A percentile compares a stretch with the other conserved stretches of the same genome.
Conservation (phyloP, 2,888 invertebrate species). For the Podabrus alpinus region DNA sequence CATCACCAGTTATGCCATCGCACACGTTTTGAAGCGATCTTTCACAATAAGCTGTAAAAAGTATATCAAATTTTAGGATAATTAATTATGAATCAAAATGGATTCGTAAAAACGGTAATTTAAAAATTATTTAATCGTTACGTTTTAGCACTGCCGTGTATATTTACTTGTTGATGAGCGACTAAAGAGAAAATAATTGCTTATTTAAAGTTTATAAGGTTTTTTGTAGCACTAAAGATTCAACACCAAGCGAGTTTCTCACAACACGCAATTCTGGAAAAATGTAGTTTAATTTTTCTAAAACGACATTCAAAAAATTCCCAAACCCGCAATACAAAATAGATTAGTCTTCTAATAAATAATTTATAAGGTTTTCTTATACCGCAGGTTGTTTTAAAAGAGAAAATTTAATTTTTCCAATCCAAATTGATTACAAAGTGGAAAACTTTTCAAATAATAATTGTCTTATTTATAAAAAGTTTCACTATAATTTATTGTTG, state of each 20-base stretch:
- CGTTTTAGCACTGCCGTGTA: not conserved
- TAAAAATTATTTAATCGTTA: too few species aligned
- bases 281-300: not conserved
- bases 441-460: not conserved
- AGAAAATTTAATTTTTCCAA: not conserved
- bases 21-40: conserved; percentile 66
- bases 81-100: not conserved
- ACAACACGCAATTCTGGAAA: not conserved
- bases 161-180: not conserved
- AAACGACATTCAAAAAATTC: not conserved
- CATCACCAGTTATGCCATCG: conserved; percentile 71
- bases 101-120: too few species aligned
- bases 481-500: not conserved
- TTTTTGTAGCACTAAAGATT: not conserved
- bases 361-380: not conserved
- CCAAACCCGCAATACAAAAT: not conserved
- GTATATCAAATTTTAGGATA: conserved; percentile 8
- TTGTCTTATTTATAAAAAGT: not conserved
- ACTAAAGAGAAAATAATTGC: not conserved
- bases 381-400: not conserved
- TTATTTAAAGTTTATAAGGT: not conserved
- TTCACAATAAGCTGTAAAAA: conserved; percentile 64
- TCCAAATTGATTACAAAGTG: not conserved
- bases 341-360: not conserved
- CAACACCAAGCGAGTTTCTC: not conserved